Base-by-base conservation (phyloP, 2,888 invertebrate species). In the Stratiomys singularior region DNA sequence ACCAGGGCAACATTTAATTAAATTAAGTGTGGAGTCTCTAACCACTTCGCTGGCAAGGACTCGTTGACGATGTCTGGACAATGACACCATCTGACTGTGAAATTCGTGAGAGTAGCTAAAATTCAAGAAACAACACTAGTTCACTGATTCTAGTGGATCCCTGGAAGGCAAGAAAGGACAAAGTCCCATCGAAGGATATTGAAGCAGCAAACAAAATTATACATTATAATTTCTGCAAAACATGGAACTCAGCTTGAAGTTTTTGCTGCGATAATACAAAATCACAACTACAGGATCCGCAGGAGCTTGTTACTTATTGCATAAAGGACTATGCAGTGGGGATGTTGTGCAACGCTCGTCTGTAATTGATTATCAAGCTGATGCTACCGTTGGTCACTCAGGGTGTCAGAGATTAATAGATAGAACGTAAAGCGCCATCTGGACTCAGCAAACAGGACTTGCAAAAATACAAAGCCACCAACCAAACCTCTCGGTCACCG, bases 1-100 rank as follows among this genome's bases (percentile, higher is more conserved):
- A 13, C 69, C 69, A 69, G 69, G 69, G 47, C 69, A 69, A 69
- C 69, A 69, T 47, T 69, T 69, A 69, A 69, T 69, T 69, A 47
- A 69, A 69, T 69, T 69, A 69, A 69, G 69, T 69, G 69, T 47
- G 47, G 46, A 46, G 23, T 13, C 47, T 46, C 23, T 27, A 21
- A 25, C 46, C 11, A 25, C n/a, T 28, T 27, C 28, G 15, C 64
- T n/a, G 15, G n/a, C 1, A 46, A 4, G 30, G 1, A 15, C 25
- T 23, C 47, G 23, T 46, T 18, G 69, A 27, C 18, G 23, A 47
- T n/a, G 69, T 69, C 30, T 69, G 30, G 47, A 27, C 25, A 60
- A 60, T 18, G 7, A 60, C 21, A 25, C 21, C 11, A 23, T 64
- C 30, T 18, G 18, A 28, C n/a, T 64, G 64, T 11, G 28, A 27